phyloP scores from a whole-genome alignment of 2,113 vertebrate genomes.

The Cercopithecus mona region DNA sequence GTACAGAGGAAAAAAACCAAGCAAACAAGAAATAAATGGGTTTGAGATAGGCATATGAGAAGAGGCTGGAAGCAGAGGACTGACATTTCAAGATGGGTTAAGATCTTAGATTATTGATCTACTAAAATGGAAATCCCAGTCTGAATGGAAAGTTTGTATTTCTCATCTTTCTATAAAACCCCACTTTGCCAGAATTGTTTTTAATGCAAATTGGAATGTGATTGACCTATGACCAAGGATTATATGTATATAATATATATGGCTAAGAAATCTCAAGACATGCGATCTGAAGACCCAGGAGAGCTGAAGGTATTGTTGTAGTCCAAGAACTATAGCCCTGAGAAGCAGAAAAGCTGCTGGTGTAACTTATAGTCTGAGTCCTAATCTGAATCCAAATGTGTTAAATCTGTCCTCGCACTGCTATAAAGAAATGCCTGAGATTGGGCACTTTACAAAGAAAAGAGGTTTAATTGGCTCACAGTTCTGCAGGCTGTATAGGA shows the following conservation, averaged over 20 bases:
- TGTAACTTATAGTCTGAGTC: background rate
- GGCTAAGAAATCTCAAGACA: background rate
- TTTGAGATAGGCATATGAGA: background rate
- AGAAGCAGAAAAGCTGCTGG: background rate
- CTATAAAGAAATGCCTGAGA: too few species aligned
- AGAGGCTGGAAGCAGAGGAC: background rate
- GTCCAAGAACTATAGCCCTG: background rate
- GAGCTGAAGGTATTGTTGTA: background rate
- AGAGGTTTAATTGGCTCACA: too few species aligned
- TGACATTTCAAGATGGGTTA: background rate
- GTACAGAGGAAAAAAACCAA: background rate
- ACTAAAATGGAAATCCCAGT: background rate
- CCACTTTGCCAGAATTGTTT: background rate
- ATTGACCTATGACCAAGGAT: background rate
- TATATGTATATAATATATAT: background rate
- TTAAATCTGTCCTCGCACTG: too few species aligned
- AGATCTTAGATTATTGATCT: background rate
- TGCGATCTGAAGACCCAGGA: background rate
- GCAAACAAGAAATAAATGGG: background rate
- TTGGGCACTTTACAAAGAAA: too few species aligned
- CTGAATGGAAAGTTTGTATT: background rate
- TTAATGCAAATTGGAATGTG: background rate
- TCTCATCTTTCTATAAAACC: background rate
- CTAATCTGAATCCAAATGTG: background rate
- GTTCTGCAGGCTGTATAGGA: too few species aligned